Evolutionary conservation across 2,888 invertebrate species (phyloP), one percentile per base, ranked within the genome.

Genomic region (Hydriomena furcata): DNA sequence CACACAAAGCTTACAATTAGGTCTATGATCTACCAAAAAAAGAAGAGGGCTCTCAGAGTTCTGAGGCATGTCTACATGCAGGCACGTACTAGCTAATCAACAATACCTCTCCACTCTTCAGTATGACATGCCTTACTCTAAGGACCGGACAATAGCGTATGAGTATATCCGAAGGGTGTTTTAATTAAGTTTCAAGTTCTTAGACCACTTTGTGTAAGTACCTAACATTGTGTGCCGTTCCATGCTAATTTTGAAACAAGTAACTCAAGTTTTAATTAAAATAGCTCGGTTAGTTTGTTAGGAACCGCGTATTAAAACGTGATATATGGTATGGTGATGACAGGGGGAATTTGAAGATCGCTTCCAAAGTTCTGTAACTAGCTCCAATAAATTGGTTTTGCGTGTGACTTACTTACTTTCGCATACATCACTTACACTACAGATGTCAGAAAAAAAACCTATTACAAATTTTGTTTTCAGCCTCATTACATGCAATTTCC

Each of bases 241-340:
- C 58, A 66, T 66, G 62, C 66, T 71, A 71, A 73, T 71, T 71
- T 67, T 47, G 58, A 66, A 65, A 66, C 63, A 66, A 72, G 68
- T 70, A 65, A 63, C 63, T 67, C 61, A 76, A 77, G 70, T 75
- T 79, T 78, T 73, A 73, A 77, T 78, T 75, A 76, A 71, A 76
- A 74, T 68, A 58, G 52, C 64, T 56, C 30, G 47, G 61, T 65
- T 63, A 56, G 66, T 68, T 70, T 62, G 65, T 64, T 66, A 52
- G 55, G 45, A 55, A 65, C 54, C 50, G 40, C 32, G 35, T 55
- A 56, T 58, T 62, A 57, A 53, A 59, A 54, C 46, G 52, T 59
- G 56, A 62, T 61, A 47, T 56, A 52, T 44, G 45, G 43, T 54
- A 51, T 60, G 48, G 37, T 35, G 57, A 57, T 56, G 56, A 53